Evolutionary conservation across 2,888 invertebrate species (phyloP).

Genomic region (Amorpha juglandis): DNA sequence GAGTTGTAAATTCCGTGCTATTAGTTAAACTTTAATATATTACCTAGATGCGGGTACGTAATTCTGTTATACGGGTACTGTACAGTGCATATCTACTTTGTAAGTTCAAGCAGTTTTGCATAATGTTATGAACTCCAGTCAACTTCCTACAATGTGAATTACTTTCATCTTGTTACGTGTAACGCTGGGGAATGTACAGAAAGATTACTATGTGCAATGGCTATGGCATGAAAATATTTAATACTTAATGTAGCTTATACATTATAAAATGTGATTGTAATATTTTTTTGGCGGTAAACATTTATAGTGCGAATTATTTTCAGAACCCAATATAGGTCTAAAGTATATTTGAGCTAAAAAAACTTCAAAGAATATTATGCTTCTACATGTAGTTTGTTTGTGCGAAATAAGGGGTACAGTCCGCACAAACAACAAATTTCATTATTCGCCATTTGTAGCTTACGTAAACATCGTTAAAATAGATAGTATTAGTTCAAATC

Average conservation of each 20-base stretch:
- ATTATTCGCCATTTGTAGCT: not conserved
- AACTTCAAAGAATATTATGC: too few species aligned
- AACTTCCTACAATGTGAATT: constrained; percentile 10
- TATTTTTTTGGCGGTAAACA: too few species aligned
- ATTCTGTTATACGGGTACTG: too few species aligned
- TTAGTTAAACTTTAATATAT: constrained; percentile 1
- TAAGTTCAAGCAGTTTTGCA: not conserved
- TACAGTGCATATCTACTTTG: not conserved
- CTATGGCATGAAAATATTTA: too few species aligned
- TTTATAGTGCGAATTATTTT: too few species aligned
- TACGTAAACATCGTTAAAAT: constrained; percentile 4
- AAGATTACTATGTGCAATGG: not conserved
- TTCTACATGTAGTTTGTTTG: not conserved
- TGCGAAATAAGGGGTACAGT: not conserved
- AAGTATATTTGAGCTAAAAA: too few species aligned
- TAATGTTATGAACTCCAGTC: not conserved
- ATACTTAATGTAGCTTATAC: too few species aligned
- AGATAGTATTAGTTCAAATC: constrained; percentile 3
- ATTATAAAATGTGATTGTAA: too few species aligned
- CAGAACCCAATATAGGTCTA: too few species aligned
- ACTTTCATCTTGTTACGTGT: constrained; percentile 1
- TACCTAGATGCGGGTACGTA: not conserved
- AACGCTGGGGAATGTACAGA: not conserved
- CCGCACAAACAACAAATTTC: too few species aligned
- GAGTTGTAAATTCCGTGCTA: not conserved